Evolutionary conservation across 2,888 invertebrate species (phyloP), one percentile per base, ranked within the genome.

Genomic region (Strigamia maritima): DNA sequence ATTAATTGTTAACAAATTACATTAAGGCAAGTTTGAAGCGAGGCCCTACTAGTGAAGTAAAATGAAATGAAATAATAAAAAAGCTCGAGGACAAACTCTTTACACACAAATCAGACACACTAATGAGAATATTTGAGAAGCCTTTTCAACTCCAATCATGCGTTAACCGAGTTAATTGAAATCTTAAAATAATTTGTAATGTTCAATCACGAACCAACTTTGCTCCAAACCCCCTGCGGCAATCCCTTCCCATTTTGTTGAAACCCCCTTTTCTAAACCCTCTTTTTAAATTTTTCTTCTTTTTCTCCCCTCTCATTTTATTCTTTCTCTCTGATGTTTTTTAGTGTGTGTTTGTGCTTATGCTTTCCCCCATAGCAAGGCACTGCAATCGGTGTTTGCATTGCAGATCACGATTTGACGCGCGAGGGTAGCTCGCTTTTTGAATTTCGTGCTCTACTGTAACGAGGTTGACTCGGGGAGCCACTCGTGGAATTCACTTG

Each of bases 101-200:
- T 65, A 24, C 65, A 24, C 65, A 26, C 24, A 65, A 65, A 65
- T 65, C 65, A 65, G 60, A 60, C 26, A n/a, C 19, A 65, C 65
- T 65, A 65, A 65, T 65, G 65, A 65, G 65, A 65, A 8, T 65
- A 65, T 65, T 65, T 65, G 65, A 26, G 26, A 65, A 65, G 26
- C 26, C 26, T 24, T 65, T 65, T 65, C 65, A 65, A 24, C 65
- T 65, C 65, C 65, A 65, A 65, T 65, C 26, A 65, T 24, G 65
- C 65, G 65, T 65, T 65, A 65, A 65, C 65, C 65, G 65, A 65
- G 65, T 65, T 65, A 65, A 65, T 65, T 65, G 65, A 65, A 65
- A 65, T 65, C 65, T 65, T 65, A 65, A 65, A 65, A 65, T 65
- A 65, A 65, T 65, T 65, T 65, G 65, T 65, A 26, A 65, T 65